Evolutionary conservation across 2,113 vertebrate species (phyloP), one percentile per base, ranked within the genome.

Genomic region (Casuarius casuarius): DNA sequence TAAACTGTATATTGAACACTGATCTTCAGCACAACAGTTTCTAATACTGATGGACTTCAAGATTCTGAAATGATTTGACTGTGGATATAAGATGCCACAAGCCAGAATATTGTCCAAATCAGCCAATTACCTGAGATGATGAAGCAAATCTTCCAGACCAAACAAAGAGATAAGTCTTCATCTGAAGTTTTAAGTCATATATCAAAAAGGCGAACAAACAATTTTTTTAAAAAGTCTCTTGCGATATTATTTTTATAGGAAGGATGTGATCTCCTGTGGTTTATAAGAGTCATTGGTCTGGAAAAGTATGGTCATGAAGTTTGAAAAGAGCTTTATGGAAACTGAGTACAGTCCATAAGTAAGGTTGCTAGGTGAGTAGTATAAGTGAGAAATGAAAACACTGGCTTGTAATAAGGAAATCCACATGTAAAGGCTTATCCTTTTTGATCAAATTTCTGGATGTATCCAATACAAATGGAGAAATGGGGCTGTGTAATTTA

Each of bases 301-400:
- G 40, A 81, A 90, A 90, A 79, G 6, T 48, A 51, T 7, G 59
- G 28, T 54, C 46, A 87, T 25, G 21, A 91, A 81, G 5, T 84
- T 83, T 90, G 20, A 79, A 93, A 92, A 90, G 5, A 54, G 12
- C 66, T 74, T 65, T 42, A 35, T 46, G 26, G 85, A 92, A 94
- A 46, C 29, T 49, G 38, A 44, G 3, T 58, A 38, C 14, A 10
- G 9, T 73, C 44, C 23, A 23, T 40, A 23, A 49, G 15, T 35
- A 48, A 28, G 5, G 7, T 14, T 44, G 4, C 56, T 78, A 67
- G 12, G 10, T 28, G 62, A 77, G 8, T 5, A 59, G 12, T 73
- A 59, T 22, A 26, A 38, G 51, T 28, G 4, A 59, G 46, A 87
- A 90, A 88, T 5, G 3, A 72, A 90, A 26, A 91, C 31, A 63